Percentiles rank a stretch among this genome's conserved stretches.
phyloP scores from a whole-genome alignment of 2,113 vertebrate species.

The Chionis minor region DNA sequence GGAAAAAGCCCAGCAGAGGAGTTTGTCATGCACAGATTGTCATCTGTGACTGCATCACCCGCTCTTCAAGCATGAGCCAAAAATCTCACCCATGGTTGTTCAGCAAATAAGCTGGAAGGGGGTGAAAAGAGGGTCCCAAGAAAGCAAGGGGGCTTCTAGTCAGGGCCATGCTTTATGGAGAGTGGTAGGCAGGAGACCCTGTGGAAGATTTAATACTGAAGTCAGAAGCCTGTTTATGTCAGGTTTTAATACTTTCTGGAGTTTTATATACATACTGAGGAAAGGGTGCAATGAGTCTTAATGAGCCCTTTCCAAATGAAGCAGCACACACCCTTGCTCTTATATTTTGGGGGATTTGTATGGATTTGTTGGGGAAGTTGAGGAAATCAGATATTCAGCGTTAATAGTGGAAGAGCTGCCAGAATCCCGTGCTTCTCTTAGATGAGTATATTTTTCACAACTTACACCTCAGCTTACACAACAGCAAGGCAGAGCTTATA shows the following conservation, averaged over 20 bases:
- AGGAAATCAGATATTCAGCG: neutral
- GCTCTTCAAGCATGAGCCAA: neutral
- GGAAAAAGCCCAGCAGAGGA: neutral
- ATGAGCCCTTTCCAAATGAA: neutral
- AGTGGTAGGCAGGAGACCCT: neutral
- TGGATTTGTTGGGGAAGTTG: neutral
- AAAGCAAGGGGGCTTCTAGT: neutral
- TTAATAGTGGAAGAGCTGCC: neutral
- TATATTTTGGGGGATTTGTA: neutral
- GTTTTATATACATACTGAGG: neutral
- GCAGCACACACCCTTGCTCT: neutral
- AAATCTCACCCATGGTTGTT: neutral
- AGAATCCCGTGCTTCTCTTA: neutral
- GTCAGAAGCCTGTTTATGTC: neutral
- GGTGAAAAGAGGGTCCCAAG: neutral
- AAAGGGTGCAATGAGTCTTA: neutral
- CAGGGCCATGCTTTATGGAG: neutral
- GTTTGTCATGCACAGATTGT: neutral
- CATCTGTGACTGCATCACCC: neutral
- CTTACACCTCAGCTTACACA: neutral
- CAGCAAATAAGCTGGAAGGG: rapidly evolving
- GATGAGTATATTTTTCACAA: neutral
- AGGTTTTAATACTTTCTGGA: neutral
- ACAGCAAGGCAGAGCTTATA: neutral
- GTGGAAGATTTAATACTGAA: neutral